Percentiles rank a stretch among this genome's conserved stretches.
These are phyloP conservation scores for Dendrocincla fuliginosa DNA, from an alignment of 2,797 vertebrate genomes.

Conservation along the genomic window DNA sequence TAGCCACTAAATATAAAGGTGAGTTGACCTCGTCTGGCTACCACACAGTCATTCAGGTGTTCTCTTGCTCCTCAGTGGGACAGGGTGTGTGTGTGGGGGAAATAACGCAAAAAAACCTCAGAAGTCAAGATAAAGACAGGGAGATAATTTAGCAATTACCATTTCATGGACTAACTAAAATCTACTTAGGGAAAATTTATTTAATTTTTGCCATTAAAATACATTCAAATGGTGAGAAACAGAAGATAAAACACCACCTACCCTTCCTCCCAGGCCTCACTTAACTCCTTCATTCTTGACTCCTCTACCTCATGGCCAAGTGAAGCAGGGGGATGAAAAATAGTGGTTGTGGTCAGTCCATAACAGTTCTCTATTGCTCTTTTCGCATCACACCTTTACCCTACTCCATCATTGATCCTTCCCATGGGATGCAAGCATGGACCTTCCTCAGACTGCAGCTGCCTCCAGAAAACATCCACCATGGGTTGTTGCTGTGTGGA, in stretches of 20 bases:
- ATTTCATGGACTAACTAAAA: rapidly evolving
- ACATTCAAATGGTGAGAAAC: not conserved
- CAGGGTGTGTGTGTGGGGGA: too few species aligned
- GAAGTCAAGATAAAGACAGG: not conserved
- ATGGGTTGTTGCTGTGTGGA: not conserved
- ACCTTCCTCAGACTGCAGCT: not conserved
- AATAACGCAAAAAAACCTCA: not conserved
- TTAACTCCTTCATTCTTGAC: not conserved
- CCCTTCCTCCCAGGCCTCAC: not conserved
- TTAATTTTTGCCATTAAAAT: not conserved
- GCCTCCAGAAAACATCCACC: not conserved
- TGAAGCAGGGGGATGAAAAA: not conserved
- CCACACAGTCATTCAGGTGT: rapidly evolving
- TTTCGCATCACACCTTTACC: rapidly evolving
- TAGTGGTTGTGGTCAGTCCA: not conserved
- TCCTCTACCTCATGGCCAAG: rapidly evolving
- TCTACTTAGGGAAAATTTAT: not conserved
- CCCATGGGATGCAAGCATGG: not conserved
- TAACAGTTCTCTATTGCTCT: not conserved
- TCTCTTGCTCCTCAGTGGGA: not conserved
- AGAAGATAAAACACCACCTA: not conserved
- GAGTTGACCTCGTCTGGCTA: not conserved
- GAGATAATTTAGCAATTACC: not conserved
- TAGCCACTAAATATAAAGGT: not conserved
- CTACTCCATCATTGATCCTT: not conserved